These are phyloP conservation scores for Leptodirus hochenwartii DNA, from an alignment of 2,888 invertebrate genomes.

Conservation along the genomic window DNA sequence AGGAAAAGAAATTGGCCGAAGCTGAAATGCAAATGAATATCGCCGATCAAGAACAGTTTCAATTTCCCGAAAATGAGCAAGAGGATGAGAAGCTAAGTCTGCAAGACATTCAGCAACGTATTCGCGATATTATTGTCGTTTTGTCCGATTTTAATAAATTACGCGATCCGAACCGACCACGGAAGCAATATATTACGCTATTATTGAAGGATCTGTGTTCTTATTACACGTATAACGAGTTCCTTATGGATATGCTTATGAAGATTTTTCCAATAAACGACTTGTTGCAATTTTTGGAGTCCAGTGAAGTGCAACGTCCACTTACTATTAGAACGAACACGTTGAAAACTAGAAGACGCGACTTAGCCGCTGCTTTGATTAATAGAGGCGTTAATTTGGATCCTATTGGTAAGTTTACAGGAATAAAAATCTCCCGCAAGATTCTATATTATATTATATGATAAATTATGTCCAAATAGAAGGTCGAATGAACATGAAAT, in stretches of 20 bases:
- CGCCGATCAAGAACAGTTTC: constrained; percentile 54
- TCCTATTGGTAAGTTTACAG: constrained; percentile 85
- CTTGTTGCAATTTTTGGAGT: constrained; percentile 85
- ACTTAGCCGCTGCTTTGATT: constrained; percentile 86
- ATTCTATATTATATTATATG: too few species aligned
- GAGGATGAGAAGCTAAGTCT: constrained; percentile 52
- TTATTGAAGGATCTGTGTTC: constrained; percentile 71
- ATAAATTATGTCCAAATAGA: too few species aligned
- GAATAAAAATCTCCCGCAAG: too few species aligned
- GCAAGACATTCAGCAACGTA: constrained; percentile 74
- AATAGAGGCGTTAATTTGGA: constrained; percentile 96
- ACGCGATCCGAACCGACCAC: constrained; percentile 46
- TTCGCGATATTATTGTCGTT: constrained; percentile 67
- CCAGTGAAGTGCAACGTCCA: constrained; percentile 88
- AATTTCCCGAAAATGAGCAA: constrained; percentile 61
- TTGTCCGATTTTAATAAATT: constrained; percentile 60
- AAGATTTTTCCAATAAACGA: constrained; percentile 75
- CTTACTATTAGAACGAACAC: constrained; percentile 92
- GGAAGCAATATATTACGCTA: constrained; percentile 66
- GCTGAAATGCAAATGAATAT: constrained; percentile 71
- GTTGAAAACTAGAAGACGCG: constrained; percentile 77
- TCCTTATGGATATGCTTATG: constrained; percentile 82
- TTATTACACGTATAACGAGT: constrained; percentile 86
- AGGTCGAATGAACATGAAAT: too few species aligned
- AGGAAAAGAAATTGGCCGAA: constrained; percentile 54